These are phyloP conservation scores for Drosophila oshimai DNA, from an alignment of 1,140 invertebrate genomes.

Conservation along the genomic window DNA sequence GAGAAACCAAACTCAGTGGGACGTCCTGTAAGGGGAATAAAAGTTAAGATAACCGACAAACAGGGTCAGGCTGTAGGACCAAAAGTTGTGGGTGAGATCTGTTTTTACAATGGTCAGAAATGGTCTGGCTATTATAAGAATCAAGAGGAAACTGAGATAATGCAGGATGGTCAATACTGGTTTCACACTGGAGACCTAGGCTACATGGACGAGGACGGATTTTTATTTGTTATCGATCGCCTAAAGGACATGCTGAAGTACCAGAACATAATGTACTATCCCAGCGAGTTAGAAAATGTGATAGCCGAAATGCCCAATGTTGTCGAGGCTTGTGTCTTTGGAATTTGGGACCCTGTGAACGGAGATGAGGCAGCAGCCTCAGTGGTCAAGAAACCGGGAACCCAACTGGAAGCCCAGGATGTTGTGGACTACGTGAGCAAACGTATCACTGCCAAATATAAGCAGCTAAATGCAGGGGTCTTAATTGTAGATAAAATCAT, in stretches of 20 bases:
- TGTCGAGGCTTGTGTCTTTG: slow-evolving; percentile 47
- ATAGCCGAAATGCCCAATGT: slow-evolving; percentile 33
- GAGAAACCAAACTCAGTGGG: slow-evolving; percentile 26
- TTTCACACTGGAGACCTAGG: slow-evolving; percentile 88
- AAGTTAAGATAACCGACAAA: slow-evolving; percentile 19
- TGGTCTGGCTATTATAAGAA: slow-evolving; percentile 82
- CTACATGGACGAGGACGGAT: slow-evolving; percentile 86
- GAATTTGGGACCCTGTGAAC: slow-evolving; percentile 21
- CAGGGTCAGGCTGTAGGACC: slow-evolving; percentile 26
- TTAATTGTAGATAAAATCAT: slow-evolving; percentile 83
- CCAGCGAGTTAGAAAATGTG: slow-evolving; percentile 42
- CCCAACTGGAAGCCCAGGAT: slow-evolving; percentile 20
- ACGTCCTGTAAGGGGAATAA: not conserved
- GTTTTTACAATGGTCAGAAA: slow-evolving; percentile 53
- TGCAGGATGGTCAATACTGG: slow-evolving; percentile 86
- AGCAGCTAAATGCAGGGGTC: slow-evolving; percentile 84
- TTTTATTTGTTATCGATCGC: slow-evolving; percentile 87
- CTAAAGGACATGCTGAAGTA: slow-evolving; percentile 90
- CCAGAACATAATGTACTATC: slow-evolving; percentile 54
- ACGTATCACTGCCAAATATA: slow-evolving; percentile 75
- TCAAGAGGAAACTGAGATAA: slow-evolving; percentile 84
- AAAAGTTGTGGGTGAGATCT: slow-evolving; percentile 74
- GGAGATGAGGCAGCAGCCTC: slow-evolving; percentile 41
- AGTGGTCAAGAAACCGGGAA: slow-evolving; percentile 10
- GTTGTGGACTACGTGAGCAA: slow-evolving; percentile 30